Evolutionary conservation across 1,140 invertebrate species (phyloP), one percentile per base, ranked within the genome.

Genomic region (Drosophila arizonae): DNA sequence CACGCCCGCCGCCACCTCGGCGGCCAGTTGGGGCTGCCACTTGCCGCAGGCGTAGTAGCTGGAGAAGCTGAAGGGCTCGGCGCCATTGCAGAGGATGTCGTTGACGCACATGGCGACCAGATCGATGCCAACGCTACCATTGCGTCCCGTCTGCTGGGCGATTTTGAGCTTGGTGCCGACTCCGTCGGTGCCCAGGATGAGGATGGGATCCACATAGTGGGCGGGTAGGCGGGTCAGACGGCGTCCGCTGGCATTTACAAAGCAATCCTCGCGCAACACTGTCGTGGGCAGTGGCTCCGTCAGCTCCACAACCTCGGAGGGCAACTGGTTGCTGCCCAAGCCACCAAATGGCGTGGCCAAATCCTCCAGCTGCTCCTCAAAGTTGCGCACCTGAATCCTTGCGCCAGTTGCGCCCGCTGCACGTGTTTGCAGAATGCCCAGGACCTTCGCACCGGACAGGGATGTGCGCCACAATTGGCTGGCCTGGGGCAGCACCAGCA

Each of bases 31-130:
- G 2, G 97, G 94, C 76, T 98, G 93, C 48, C 99, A 93, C 65
- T 94, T 92, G 6, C 97, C 96, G 89, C 96, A 97, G 1, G 98
- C 97, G 93, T 97, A 99, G 92, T 99, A 99, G 92, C 99, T 98
- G 1, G 99, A 93, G 92, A 99, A 99, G 72, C 97, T 98, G 2
- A 99, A 91, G 0, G 98, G 98, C 78, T 97, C 96, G 0, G 98
- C 98, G 13, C 98, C 98, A 85, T 99, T 97, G 43, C 97, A 97
- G 15, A 99, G 92, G 51, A 99, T 95, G 92, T 99, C 98, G 93
- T 99, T 99, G 4, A 98, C 98, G 92, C 98, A 99, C 98, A 99
- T 99, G n/a, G 98, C 98, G 4, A 99, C 98, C 60, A 99, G 93
- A 93, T 99, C 98, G 75, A 98, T 95, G 26, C 98, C 98, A 71